These are phyloP conservation scores for Alauda arvensis DNA, from an alignment of 2,797 vertebrate species.

Conservation along the genomic window DNA sequence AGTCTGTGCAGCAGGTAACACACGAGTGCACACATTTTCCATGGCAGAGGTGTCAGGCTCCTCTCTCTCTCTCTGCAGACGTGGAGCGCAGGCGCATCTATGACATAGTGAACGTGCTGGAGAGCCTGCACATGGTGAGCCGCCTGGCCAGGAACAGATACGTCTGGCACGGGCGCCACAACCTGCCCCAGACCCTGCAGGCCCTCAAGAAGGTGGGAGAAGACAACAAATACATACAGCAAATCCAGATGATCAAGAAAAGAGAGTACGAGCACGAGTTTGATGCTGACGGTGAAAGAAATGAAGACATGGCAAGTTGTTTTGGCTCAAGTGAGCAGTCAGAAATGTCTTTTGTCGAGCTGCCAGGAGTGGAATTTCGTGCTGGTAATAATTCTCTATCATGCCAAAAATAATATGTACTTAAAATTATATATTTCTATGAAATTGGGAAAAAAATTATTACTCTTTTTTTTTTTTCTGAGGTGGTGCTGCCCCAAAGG, in stretches of 20 bases:
- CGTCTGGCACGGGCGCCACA: slow-evolving; percentile 86
- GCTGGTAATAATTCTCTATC: slow-evolving; percentile 75
- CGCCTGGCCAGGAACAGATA: slow-evolving; percentile 94
- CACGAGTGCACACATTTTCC: fast-evolving
- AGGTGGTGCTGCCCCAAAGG: background rate
- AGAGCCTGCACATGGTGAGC: slow-evolving; percentile 97
- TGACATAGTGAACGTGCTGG: slow-evolving; percentile 94
- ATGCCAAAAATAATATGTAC: background rate
- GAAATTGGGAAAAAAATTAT: background rate
- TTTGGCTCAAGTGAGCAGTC: slow-evolving; percentile 64
- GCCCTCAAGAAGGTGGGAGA: slow-evolving; percentile 82
- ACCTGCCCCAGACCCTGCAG: slow-evolving; percentile 85
- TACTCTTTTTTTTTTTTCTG: background rate
- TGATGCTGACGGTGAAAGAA: slow-evolving; percentile 72
- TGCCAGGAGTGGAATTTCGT: slow-evolving; percentile 89
- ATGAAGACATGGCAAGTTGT: slow-evolving; percentile 68
- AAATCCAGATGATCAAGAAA: slow-evolving; percentile 88
- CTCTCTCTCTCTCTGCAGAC: slow-evolving; percentile 56
- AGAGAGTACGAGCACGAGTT: slow-evolving; percentile 76
- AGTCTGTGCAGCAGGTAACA: background rate
- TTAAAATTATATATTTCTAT: background rate
- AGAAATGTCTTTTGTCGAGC: slow-evolving; percentile 87
- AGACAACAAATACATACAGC: slow-evolving; percentile 83
- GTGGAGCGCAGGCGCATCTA: slow-evolving; percentile 94
- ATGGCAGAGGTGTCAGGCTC: background rate